Evolutionary conservation across 2,888 invertebrate genomes (phyloP), one percentile per base, ranked within the genome.

Genomic region (Isotomurus palustris): DNA sequence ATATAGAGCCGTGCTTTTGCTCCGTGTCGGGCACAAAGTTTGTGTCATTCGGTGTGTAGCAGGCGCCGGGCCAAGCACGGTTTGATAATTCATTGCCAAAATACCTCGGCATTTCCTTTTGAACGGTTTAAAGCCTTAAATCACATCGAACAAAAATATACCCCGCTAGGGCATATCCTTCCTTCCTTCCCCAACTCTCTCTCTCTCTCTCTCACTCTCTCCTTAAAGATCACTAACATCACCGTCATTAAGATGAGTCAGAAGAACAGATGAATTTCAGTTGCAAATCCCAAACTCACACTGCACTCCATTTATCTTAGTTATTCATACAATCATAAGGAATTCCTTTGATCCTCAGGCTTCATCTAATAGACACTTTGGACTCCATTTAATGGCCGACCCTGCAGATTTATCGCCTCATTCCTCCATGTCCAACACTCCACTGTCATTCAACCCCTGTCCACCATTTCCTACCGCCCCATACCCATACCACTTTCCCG

Each of bases 291-390:
- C n/a, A n/a, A n/a, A n/a, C n/a, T n/a, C n/a, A n/a, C n/a, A n/a
- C n/a, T n/a, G n/a, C n/a, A n/a, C n/a, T n/a, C n/a, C n/a, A n/a
- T n/a, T n/a, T n/a, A n/a, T n/a, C n/a, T n/a, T n/a, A n/a, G n/a
- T n/a, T n/a, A n/a, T n/a, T n/a, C n/a, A n/a, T n/a, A n/a, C n/a
- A n/a, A n/a, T n/a, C n/a, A n/a, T n/a, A n/a, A n/a, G n/a, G n/a
- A n/a, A n/a, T n/a, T n/a, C n/a, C n/a, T n/a, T n/a, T n/a, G n/a
- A n/a, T n/a, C n/a, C n/a, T n/a, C n/a, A n/a, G n/a, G n/a, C n/a
- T n/a, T n/a, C n/a, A n/a, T n/a, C n/a, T 69, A 67, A 69, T 67
- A 66, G 69, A 67, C 67, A 67, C 67, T 69, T 69, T 66, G 62
- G 64, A 69, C 67, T 69, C 64, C 69, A 69, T 69, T 69, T 69